Evolutionary conservation across 2,888 invertebrate genomes (phyloP).

Genomic region (Flabesymbios commensalis): DNA sequence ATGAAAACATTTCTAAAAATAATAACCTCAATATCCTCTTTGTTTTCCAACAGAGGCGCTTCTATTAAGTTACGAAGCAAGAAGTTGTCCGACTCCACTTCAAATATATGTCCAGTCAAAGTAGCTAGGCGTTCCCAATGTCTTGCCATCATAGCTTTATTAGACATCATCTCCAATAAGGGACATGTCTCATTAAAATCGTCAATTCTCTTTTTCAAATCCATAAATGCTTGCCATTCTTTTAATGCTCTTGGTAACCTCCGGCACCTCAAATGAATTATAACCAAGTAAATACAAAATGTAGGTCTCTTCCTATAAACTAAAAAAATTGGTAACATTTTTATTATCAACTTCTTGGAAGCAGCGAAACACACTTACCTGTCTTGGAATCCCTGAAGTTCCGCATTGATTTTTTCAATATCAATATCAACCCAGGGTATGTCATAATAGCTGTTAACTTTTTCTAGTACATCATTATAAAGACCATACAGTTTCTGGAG

Average conservation of each 20-base stretch:
- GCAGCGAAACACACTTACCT: conserved; percentile 66
- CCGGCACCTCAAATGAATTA: conserved; percentile 75
- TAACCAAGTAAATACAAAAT: too few relatives aligned
- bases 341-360: background rate
- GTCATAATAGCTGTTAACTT: conserved; percentile 94
- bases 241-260: conserved; percentile 86
- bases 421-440: conserved; percentile 96
- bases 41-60: conserved; percentile 87
- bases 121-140: conserved; percentile 97
- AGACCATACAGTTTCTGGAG: conserved; percentile 93
- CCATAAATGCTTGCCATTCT: conserved; percentile 97
- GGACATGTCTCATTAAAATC: conserved; percentile 99
- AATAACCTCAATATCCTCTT: conserved; percentile 93
- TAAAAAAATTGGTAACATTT: background rate
- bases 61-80: conserved; percentile 91
- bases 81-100: conserved; percentile 91
- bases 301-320: background rate
- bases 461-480: conserved; percentile 94
- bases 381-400: conserved; percentile 96
- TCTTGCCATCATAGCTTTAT: conserved; percentile 94
- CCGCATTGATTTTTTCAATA: conserved; percentile 95
- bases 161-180: conserved; percentile 90
- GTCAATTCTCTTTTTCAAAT: conserved; percentile 93
- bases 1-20: too few relatives aligned
- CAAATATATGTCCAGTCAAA: conserved; percentile 84